Base-by-base conservation (phyloP, 2,888 invertebrate genomes). In the Drosophila borborema region DNA sequence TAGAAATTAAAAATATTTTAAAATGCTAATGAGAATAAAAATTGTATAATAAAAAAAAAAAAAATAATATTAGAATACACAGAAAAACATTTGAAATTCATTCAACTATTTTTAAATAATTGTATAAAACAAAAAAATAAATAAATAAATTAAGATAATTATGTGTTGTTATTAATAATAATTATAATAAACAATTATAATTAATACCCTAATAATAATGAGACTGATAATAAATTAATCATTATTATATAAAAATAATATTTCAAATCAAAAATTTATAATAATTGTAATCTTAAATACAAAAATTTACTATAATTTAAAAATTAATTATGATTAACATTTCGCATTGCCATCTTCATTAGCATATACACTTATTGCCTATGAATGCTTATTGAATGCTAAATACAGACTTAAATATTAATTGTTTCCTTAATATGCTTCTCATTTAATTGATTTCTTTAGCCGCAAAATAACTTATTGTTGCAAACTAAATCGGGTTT, bases 401-500 rank as follows among this genome's bases (percentile, higher is more conserved):
- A 0, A 8, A 9, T 23, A 38, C 3, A 16, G 18, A 16, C 16
- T 20, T 14, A 9, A 7, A 20, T 53, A 53, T 38, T n/a, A 46
- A 28, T 28, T 8, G 38, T 18, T 23, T 4, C 14, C n/a, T 14
- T 1, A 28, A 28, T 48, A 14, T 14, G 20, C 20, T 23, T 14
- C 20, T 2, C 8, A 2, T 18, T 18, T 4, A 20, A 41, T 7
- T 40, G n/a, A 18, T 1, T 16, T 12, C 6, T 20, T 6, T 16
- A 9, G 9, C 31, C 45, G 10, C 38, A 38, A 8, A 16, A 5
- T 34, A 12, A 7, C 18, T 16, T 5, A 34, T 43, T 10, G 36
- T 8, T 49, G 20, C 5, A 23, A 8, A 40, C 4, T 18, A 34
- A 67, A 67, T 67, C 16, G 23, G 43, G 16, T 67, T 14, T 23